Evolutionary conservation across 2,113 vertebrate species (phyloP), one percentile per base, ranked within the genome.

Genomic region (Chauna torquata): DNA sequence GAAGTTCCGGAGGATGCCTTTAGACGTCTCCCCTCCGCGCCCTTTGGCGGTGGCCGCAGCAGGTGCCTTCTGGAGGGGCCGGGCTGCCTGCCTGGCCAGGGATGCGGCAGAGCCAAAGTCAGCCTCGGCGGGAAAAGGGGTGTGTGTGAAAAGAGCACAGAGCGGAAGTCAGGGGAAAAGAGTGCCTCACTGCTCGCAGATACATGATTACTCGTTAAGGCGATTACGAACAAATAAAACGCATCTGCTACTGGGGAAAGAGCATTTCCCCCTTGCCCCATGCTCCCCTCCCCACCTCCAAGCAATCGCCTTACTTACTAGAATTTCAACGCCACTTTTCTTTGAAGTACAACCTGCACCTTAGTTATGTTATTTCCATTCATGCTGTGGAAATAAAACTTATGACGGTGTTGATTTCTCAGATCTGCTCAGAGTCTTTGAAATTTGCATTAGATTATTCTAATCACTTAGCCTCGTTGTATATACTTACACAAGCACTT

Each of bases 371-470:
- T 61, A 90, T 94, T 94, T 95, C 84, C 57, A 93, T 76, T 96
- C 74, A 70, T 80, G 54, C 58, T 94, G 44, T 94, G 96, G 89
- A 92, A 82, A 88, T 83, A 92, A 90, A 96, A 88, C 68, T 93
- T 75, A 91, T 2, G 61, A 55, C 71, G 49, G 84, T 13, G 57
- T 28, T 81, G 62, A 92, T 96, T 96, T 95, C 92, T 98, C 95
- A 90, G 94, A 94, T 97, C 84, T 89, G 45, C 83, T 94, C 65
- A 42, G 61, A 88, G 58, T 90, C 91, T 96, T 96, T 72, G 94
- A 97, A 97, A 88, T 86, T 91, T 95, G 91, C 83, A 95, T 96
- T 80, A 92, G 90, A 94, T 97, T 96, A 96, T 94, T 92, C 58
- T 95, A 97, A 95, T 96, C 66, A 78, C 55, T 94, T 95, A 95